Base-by-base conservation (phyloP, 1,140 invertebrate species). In the Caenorhabditis briggsae region DNA sequence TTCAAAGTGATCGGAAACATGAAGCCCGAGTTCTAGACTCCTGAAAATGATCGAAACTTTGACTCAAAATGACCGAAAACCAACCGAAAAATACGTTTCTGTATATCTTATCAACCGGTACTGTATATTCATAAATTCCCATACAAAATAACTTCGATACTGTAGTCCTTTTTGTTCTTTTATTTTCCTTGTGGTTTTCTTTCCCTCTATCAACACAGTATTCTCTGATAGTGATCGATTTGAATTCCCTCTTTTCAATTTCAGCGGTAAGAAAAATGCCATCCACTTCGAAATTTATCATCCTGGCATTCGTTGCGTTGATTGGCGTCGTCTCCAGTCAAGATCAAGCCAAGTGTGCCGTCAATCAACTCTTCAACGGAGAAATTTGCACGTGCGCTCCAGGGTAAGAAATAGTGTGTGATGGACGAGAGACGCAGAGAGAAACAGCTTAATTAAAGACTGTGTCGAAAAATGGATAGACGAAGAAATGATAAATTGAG, bases 341-440 rank as follows among this genome's bases (percentile, higher is more conserved):
- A 70, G 89, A 90, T 20, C 87, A 87, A 53, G 88, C 88, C 14
- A 88, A 86, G 59, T 90, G 89, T 64, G 61, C 83, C 23, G 89
- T 84, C 46, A 90, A 90, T 86, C 89, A 90, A 84, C 83, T 90
- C 25, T 88, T 88, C 83, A 90, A 90, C 65, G 89, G 89, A 84
- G 88, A 90, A 48, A 90, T 90, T 65, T 90, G 89, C 84, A 90
- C 89, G 59, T 90, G 89, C 85, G 89, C 89, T 82, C 89, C 89
- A n/a, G 89, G 89, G 89, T 90, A 84, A 23, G 89, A 87, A 65
- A 50, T 84, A 83, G 33, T 78, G 6, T 82, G 58, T 18, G 11
- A 25, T 86, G n/a, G n/a, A 5, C 11, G n/a, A 46, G n/a, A 48
- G n/a, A 50, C 46, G 16, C 46, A 78, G 70, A 78, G 43, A 50